Base-by-base conservation (phyloP, 2,888 invertebrate genomes). In the Cordylochernes scorpioides region DNA sequence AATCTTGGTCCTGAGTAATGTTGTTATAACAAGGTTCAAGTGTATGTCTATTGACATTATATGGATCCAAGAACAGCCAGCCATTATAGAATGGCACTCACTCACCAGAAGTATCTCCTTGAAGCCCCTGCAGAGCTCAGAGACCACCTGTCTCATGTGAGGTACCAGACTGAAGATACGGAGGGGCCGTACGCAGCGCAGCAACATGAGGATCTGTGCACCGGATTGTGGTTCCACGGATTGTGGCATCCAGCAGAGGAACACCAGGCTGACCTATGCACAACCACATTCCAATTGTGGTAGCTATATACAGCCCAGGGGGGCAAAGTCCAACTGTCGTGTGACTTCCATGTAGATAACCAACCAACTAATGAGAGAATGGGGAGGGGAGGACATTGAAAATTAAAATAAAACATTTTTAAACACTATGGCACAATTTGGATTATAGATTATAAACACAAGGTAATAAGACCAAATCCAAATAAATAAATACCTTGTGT, bases 121-220 rank as follows among this genome's bases (percentile, higher is more conserved):
- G 59, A 97, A 97, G 16, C 97, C 97, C 42, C 88, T 64, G 48
- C 88, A 91, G 31, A 99, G 62, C 50, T 99, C 97, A 53, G 86
- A 91, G 30, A 99, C 97, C 13, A 99, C 94, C 58, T 91, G 84
- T 40, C 94, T 65, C 84, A 99, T 97, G 53, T 97, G 97, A 28
- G 97, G 97, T 17, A 99, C 91, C 30, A 94, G 61, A 16, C 88
- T 88, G 55, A 97, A 97, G 44, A 99, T 97, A 30, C 97, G 58
- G 34, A 99, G 59, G 3, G 97, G 97, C 7, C 97, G 65, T 41
- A 97, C 71, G 54, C 94, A 94, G 30, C 97, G 68, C 41, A 94
- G 60, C 39, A 99, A 84, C 80, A 97, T 84, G 29, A 99, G 57
- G 34, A 88, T 61, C 55, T 97, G 94, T 5, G 86, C 84, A 1